A percentile compares a stretch with the other conserved stretches of the same genome.
Evolutionary conservation across 2,797 vertebrate species (phyloP).

Genomic region (Liparis tanakae): DNA sequence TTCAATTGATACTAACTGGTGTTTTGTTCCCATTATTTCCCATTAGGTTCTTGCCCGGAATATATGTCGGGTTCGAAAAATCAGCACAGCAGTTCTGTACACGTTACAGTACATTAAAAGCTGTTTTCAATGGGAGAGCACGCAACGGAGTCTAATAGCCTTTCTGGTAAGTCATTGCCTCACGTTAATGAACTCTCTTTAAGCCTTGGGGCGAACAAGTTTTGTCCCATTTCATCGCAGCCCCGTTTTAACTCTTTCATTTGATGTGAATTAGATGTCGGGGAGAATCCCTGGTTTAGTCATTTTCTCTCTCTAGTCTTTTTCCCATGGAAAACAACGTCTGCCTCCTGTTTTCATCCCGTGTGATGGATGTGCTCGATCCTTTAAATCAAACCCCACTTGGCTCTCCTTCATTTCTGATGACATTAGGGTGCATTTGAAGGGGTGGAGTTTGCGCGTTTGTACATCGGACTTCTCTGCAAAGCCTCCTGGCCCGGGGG

Average conservation of each 20-base stretch:
- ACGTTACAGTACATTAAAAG: constrained; percentile 95
- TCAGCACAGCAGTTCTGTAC: constrained; percentile 93
- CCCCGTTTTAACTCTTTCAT: constrained; percentile 70
- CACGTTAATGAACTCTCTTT: constrained; percentile 75
- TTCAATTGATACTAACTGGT: constrained; percentile 73
- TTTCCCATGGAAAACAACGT: constrained; percentile 71
- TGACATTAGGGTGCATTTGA: constrained; percentile 77
- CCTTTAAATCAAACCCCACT: constrained; percentile 81
- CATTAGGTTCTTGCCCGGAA: constrained; percentile 94
- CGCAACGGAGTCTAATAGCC: constrained; percentile 88
- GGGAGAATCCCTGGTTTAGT: constrained; percentile 61
- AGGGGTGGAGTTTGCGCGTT: constrained; percentile 69
- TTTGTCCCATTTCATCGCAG: constrained; percentile 76
- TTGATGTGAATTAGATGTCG: constrained; percentile 69
- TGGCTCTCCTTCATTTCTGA: constrained; percentile 74
- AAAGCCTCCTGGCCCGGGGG: constrained; percentile 76
- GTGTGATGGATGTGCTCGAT: constrained; percentile 72
- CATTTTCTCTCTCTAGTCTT: constrained; percentile 53
- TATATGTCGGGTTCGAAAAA: constrained; percentile 94
- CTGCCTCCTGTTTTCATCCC: constrained; percentile 64
- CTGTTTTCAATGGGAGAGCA: constrained; percentile 98
- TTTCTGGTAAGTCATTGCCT: constrained; percentile 91
- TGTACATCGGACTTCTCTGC: constrained; percentile 78
- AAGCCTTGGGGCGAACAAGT: constrained; percentile 73
- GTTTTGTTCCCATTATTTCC: constrained; percentile 72